Evolutionary conservation across 2,113 vertebrate species (phyloP), one percentile per base, ranked within the genome.

Genomic region (Machaerirhynchus nigripectus): DNA sequence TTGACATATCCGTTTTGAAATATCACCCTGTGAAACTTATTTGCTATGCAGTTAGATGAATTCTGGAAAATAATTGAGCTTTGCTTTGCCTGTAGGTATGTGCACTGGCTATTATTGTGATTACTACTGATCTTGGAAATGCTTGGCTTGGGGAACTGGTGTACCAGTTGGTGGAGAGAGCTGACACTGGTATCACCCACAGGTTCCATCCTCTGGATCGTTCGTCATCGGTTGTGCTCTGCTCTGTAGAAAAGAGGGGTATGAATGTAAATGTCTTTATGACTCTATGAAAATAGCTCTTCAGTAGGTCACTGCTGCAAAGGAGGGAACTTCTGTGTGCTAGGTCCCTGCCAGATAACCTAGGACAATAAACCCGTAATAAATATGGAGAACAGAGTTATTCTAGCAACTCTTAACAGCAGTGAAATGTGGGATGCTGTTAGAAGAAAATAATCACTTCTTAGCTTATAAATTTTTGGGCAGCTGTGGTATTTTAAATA

Each of bases 201-300:
- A 9, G 3, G 11, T 77, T 84, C 31, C 8, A 30, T 42, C 23
- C 22, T 68, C 37, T 53, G 27, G 9, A 47, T 76, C 40, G 23
- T 69, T 46, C 1, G 2, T 44, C 1, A 2, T 10, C 2, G 5
- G 9, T 6, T 44, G 15, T 67, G 11, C 19, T 44, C 50, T 65
- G 15, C 27, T 87, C 30, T 63, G 4, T 18, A 69, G 44, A 19
- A 68, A 80, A 64, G 31, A 55, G 26, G 7, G 4, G 4, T 44
- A 13, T 71, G 49, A 53, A 52, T 40, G 12, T 39, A 53, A 69
- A 65, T 57, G 18, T 15, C 15, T 88, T 64, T 33, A 47, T 49
- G 81, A 40, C 15, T 56, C 24, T 24, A 16, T 18, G 11, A 26
- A 28, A 85, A 68, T 60, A 68, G 33, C 39, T 78, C 20, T 26